A percentile compares a stretch with the other conserved stretches of the same genome.
These are phyloP conservation scores for Semnornis frantzii DNA, from an alignment of 2,113 vertebrate genomes.

Conservation along the genomic window DNA sequence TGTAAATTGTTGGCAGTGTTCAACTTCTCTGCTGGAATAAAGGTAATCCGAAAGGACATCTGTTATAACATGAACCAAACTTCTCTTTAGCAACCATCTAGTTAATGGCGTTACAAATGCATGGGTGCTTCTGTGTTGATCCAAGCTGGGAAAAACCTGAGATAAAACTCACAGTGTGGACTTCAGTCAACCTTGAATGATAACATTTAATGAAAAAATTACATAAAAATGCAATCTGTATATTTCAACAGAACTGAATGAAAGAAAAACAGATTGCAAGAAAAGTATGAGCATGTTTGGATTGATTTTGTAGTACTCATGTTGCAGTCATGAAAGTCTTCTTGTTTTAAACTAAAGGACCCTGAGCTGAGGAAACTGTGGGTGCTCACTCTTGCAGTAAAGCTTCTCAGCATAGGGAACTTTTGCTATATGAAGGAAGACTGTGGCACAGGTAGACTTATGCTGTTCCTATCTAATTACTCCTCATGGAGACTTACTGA, in stretches of 20 bases:
- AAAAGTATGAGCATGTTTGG: background rate
- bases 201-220: background rate
- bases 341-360: background rate
- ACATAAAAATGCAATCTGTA: background rate
- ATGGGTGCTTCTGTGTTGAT: background rate
- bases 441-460: background rate
- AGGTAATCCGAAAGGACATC: background rate
- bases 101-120: background rate
- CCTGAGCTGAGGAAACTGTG: background rate
- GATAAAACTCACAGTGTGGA: background rate
- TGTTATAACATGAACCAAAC: background rate
- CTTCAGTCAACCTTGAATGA: background rate
- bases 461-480: background rate
- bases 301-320: background rate
- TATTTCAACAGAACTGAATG: background rate
- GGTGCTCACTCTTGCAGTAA: background rate
- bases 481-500: background rate
- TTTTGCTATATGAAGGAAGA: background rate
- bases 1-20: background rate
- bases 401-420: background rate
- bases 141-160: background rate
- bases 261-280: background rate
- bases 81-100: background rate
- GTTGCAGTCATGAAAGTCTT: background rate
- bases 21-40: background rate